Percentiles rank a stretch among this genome's conserved stretches.
phyloP scores from a whole-genome alignment of 2,113 vertebrate species.

The Euleptes europaea region DNA sequence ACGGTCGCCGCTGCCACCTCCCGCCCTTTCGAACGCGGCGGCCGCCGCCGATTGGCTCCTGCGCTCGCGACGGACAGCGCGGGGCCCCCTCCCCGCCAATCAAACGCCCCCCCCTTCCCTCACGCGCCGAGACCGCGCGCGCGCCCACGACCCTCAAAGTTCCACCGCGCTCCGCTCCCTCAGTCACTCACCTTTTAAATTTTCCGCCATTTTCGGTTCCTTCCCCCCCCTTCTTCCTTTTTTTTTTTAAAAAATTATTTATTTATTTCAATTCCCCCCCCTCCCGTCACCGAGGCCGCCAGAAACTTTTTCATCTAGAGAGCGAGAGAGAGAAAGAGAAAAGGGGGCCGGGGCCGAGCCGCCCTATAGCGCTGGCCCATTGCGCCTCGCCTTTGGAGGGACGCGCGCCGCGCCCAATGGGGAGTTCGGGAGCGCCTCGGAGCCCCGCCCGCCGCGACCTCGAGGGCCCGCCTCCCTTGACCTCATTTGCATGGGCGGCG shows the following conservation, averaged over 20 bases:
- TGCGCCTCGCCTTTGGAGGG: neutral
- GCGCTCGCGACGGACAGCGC: neutral
- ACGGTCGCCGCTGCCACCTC: constrained; percentile 1
- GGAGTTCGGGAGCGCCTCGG: neutral
- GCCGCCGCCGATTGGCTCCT: neutral
- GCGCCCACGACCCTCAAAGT: too few species aligned
- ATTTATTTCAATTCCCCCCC: constrained; percentile 9
- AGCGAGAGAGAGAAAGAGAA: constrained; percentile 40
- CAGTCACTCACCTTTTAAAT: constrained; percentile 72
- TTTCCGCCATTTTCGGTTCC: constrained; percentile 69
- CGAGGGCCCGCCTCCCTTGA: too few species aligned
- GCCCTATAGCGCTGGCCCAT: too few species aligned
- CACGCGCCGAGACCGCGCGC: neutral
- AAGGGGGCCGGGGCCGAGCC: constrained; percentile 27
- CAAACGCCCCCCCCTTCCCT: neutral
- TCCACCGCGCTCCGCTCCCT: neutral
- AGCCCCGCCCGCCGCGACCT: neutral
- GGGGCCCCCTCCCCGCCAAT: neutral
- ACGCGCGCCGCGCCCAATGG: neutral
- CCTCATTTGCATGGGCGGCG: neutral
- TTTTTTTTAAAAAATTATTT: neutral
- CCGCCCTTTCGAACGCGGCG: neutral
- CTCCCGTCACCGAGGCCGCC: constrained; percentile 65
- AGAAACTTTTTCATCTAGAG: constrained; percentile 58
- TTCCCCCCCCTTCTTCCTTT: too few species aligned